Base-by-base conservation (phyloP, 2,888 invertebrate genomes). In the Syritta pipiens region DNA sequence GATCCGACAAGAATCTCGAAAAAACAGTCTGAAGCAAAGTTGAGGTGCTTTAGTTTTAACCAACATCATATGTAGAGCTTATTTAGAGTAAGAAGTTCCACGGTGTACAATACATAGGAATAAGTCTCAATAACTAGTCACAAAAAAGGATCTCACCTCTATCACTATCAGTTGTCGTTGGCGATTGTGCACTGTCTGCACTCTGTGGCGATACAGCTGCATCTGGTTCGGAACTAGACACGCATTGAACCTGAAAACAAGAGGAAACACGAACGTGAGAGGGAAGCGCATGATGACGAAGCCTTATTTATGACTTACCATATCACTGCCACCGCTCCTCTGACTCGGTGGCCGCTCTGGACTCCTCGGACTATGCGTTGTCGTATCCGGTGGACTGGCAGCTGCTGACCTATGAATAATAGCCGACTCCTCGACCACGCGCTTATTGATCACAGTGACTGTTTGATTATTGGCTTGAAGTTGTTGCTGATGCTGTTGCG, bases 221-320 rank as follows among this genome's bases (percentile, higher is more conserved):
- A 85, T 95, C 95, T 24, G 93, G 95, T 85, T 95, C 95, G 83
- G 95, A 95, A 85, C 95, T 95, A 26, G 96, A 95, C 79, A 96
- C 94, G 86, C 95, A 96, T 86, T 96, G 96, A 22, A 96, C 96
- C 95, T 95, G 93, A 4, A 93, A 93, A 4, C 22, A 26, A 49
- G 63, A 69, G 9, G 48, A 40, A 24, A 9, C 1, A 10, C 32
- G 1, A 3, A n/a, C n/a, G n/a, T n/a, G n/a, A n/a, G n/a, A n/a
- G n/a, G n/a, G n/a, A n/a, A 17, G 37, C 0, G 17, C 12, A 30
- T 10, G n/a, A 30, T 1, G 10, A 22, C 9, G 17, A 22, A 9
- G 9, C 7, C n/a, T 6, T 4, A 24, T 40, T 30, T 3, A 32
- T 46, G 3, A 67, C 81, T 81, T 62, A 89, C 89, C 89, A 89